Base-by-base conservation (phyloP, 2,797 vertebrate species). In the Petrocephalus sullivani region DNA sequence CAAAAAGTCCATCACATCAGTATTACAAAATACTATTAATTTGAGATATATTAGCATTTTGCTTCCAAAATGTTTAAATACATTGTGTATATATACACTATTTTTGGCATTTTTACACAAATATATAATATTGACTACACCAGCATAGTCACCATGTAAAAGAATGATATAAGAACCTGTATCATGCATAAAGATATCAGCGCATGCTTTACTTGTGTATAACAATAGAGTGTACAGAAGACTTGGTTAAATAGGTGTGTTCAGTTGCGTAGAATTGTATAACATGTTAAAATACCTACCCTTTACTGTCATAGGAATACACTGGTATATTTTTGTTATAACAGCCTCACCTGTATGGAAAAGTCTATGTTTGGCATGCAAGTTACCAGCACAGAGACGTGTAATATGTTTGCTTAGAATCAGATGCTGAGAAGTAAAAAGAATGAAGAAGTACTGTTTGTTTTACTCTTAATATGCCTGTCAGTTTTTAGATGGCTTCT, bases 11-110 rank as follows among this genome's bases (percentile, higher is more conserved):
- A 71, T 88, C 21, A 90, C 53, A 91, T 89, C 85, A 92, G 91
- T 89, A 88, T 92, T 91, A 90, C 91, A 94, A 91, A 92, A 93
- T 92, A 91, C 88, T 89, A 91, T 90, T 88, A 81, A 92, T 90
- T 93, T 94, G 91, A 92, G 95, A 97, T 97, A 96, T 97, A 97
- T 97, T 96, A 97, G 91, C 92, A 92, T 89, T 95, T 93, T 93
- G 93, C 92, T 88, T 91, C 91, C 94, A 93, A 94, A 95, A 93
- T 91, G 90, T 93, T 93, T 93, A 92, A 90, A 92, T 92, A 94
- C 87, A 92, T 91, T 87, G 90, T 93, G 91, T 88, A 58, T 85
- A 75, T 78, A 78, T 71, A 91, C 88, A 90, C 16, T 78, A 19
- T 78, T 88, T 86, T 87, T 90, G 91, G 87, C 88, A 92, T 89